A percentile compares a stretch with the other conserved stretches of the same genome.
Conservation (phyloP, 1,140 invertebrate genomes). For the Orchesella cincta region DNA sequence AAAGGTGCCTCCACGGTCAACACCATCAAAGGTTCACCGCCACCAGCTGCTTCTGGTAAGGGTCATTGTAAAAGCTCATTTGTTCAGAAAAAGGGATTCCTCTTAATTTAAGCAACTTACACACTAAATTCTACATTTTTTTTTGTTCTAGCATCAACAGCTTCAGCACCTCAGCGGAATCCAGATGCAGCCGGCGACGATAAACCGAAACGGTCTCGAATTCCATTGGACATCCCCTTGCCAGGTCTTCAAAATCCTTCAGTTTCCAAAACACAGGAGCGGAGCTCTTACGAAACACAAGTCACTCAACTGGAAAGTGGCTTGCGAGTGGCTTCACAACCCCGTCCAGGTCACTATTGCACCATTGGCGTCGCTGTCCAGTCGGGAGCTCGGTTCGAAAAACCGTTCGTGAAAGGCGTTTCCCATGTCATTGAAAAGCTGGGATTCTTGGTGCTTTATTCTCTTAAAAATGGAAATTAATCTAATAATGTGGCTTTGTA, state of each 20-base stretch:
- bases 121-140: too few species aligned
- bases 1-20: too few species aligned
- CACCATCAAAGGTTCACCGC: too few species aligned
- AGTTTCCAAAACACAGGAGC: conserved; percentile 67
- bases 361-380: conserved; percentile 95
- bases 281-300: conserved; percentile 69
- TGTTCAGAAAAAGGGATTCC: too few species aligned
- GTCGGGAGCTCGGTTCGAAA: conserved; percentile 94
- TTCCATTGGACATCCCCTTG: conserved; percentile 74
- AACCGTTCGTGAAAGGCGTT: conserved; percentile 90
- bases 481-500: too few species aligned
- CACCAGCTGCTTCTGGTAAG: too few species aligned
- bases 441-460: conserved; percentile 81
- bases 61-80: too few species aligned
- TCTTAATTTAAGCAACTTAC: too few species aligned
- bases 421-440: conserved; percentile 98
- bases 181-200: neutral
- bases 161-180: conserved; percentile 7
- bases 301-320: conserved; percentile 87
- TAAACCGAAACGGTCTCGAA: neutral
- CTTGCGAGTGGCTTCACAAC: conserved; percentile 87
- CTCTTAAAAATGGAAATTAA: too few species aligned
- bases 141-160: conserved; percentile 43
- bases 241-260: conserved; percentile 72
- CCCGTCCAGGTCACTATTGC: conserved; percentile 95